Conservation (phyloP, 1,140 invertebrate species). For the Pristionchus pacificus region DNA sequence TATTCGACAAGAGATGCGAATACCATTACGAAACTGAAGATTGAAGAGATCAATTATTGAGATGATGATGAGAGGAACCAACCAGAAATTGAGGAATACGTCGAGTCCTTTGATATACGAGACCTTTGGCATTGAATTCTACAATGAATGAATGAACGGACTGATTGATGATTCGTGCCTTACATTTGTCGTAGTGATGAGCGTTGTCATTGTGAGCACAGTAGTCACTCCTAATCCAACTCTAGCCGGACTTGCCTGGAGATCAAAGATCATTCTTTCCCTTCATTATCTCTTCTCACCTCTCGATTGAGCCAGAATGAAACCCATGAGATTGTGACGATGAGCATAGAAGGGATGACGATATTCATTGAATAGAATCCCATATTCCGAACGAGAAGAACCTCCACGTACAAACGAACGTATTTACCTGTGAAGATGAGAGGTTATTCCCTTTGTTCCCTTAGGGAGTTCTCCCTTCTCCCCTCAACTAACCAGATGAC, state of each 20-base stretch:
- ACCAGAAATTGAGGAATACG: conserved; percentile 57
- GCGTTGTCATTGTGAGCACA: conserved; percentile 58
- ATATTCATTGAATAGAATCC: conserved; percentile 99
- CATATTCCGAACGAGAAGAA: conserved; percentile 94
- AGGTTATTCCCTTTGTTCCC: background rate
- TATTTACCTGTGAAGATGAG: conserved; percentile 41
- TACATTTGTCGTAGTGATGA: conserved; percentile 58
- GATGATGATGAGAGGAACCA: background rate
- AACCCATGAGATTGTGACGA: conserved; percentile 99
- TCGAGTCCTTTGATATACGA: conserved; percentile 57
- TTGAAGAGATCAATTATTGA: background rate
- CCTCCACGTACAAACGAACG: conserved; percentile 64
- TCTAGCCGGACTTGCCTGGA: conserved; percentile 49
- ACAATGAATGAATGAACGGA: background rate
- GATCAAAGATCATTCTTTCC: background rate
- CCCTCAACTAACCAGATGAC: conserved; percentile 43
- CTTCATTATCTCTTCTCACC: background rate
- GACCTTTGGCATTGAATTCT: conserved; percentile 57
- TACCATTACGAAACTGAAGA: conserved; percentile 57
- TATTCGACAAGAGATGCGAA: conserved; percentile 58
- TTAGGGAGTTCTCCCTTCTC: conserved; percentile 1
- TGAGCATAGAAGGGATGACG: conserved; percentile 94
- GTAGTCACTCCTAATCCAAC: conserved; percentile 57
- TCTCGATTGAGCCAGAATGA: conserved; percentile 62
- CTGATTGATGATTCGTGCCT: background rate